Evolutionary conservation across 2,797 vertebrate genomes (phyloP), one percentile per base, ranked within the genome.

Genomic region (Sternarchorhynchus goeldii): DNA sequence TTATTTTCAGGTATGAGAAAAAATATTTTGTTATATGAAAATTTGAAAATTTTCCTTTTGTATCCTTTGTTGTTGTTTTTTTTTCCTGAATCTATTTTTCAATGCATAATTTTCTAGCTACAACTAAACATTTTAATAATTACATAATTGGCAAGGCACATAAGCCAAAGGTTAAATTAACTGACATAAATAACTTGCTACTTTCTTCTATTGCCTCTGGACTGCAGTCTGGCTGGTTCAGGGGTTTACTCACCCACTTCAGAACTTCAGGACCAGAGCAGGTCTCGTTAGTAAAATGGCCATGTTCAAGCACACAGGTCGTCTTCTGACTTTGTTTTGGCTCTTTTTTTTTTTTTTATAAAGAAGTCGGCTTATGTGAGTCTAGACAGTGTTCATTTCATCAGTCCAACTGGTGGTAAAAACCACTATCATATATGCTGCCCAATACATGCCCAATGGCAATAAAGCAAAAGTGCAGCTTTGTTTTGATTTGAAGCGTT

Each of bases 151-250:
- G 10, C 45, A 50, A 50, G 45, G 45, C 39, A 41, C 39, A 41
- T 8, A 41, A 41, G 39, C 10, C 45, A 14, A 14, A 12, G 45
- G 45, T 14, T 50, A 50, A 50, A 50, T 50, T 12, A 50, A 12
- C 45, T 50, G 12, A 50, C 45, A 50, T 2, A 14, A 50, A 50
- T 50, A 50, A 50, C 45, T 57, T 78, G 25, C 59, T 64, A 31
- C 65, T 72, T 70, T 21, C 31, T 32, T 74, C 34, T 3, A 55
- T 69, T 71, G 64, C 18, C 1, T 72, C 55, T 58, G 7, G 16
- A 18, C 6, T 12, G 32, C 7, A 41, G 18, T 41, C 25, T 60
- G 4, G 10, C 57, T 77, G 7, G 58, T 31, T 69, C 39, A 32
- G 39, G 60, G 25, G 17, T 53, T 36, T 77, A 55, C 10, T 69